Evolutionary conservation across 2,797 vertebrate genomes (phyloP).

Genomic region (Phrynocephalus vlangalii): DNA sequence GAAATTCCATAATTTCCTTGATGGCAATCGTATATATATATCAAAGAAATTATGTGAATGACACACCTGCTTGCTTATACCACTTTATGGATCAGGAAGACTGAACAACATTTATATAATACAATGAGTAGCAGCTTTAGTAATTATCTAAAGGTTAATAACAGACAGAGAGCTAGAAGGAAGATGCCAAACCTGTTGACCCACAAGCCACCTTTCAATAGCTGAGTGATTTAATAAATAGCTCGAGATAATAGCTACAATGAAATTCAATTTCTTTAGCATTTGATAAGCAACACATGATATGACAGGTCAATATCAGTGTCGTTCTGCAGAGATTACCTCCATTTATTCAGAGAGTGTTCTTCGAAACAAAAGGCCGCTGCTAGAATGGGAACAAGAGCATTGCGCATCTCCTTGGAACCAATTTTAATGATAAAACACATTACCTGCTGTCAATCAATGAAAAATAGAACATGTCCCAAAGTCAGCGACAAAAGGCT

Average conservation of each 20-base stretch:
- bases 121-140: constrained; percentile 63
- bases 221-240: constrained; percentile 72
- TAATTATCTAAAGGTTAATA: constrained; percentile 67
- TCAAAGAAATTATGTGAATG: background rate
- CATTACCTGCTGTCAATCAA: constrained; percentile 86
- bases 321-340: constrained; percentile 67
- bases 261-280: constrained; percentile 70
- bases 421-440: constrained; percentile 80
- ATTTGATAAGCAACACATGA: constrained; percentile 68
- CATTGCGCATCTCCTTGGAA: constrained; percentile 72
- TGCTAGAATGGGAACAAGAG: constrained; percentile 69
- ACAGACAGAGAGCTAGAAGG: constrained; percentile 53
- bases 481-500: constrained; percentile 68
- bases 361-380: constrained; percentile 70
- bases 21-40: background rate
- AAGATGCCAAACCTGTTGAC: constrained; percentile 63
- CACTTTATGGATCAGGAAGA: constrained; percentile 61
- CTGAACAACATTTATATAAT: constrained; percentile 55
- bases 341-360: constrained; percentile 64
- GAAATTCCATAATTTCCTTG: background rate
- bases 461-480: constrained; percentile 68
- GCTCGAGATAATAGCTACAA: constrained; percentile 69
- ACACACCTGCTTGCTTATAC: background rate
- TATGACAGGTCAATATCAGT: constrained; percentile 66
- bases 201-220: constrained; percentile 55